Conservation (phyloP, 2,797 vertebrate genomes). For the Nannoperca australis region DNA sequence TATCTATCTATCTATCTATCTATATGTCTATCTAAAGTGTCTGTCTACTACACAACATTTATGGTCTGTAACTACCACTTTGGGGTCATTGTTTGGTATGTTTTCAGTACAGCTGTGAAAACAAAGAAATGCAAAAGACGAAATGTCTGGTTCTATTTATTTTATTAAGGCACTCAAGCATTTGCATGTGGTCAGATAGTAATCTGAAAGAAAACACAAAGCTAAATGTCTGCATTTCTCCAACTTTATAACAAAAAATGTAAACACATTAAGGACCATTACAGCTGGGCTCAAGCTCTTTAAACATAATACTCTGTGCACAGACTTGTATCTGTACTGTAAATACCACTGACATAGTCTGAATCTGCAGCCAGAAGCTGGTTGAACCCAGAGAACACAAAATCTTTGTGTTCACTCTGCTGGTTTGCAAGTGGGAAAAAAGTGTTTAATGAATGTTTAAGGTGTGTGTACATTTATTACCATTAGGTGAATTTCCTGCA, state of each 20-base stretch:
- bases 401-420: neutral
- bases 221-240: neutral
- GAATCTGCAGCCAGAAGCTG: neutral
- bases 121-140: neutral
- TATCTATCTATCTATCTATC: conserved; percentile 41
- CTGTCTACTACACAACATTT: neutral
- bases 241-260: neutral
- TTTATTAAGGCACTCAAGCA: conserved; percentile 4
- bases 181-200: neutral
- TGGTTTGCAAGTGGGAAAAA: neutral
- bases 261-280: neutral
- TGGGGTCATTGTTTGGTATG: neutral
- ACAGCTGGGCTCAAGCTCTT: neutral
- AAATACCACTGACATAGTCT: neutral
- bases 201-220: conserved; percentile 13
- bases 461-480: neutral
- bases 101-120: conserved; percentile 4
- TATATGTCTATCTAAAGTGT: conserved; percentile 5
- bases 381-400: neutral
- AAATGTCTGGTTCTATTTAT: neutral
- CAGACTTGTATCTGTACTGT: neutral
- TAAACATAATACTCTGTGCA: neutral
- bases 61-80: neutral
- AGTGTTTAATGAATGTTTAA: neutral
- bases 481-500: conserved; percentile 5